Conservation (phyloP, 2,797 vertebrate species). For the Adelosebastes latens region DNA sequence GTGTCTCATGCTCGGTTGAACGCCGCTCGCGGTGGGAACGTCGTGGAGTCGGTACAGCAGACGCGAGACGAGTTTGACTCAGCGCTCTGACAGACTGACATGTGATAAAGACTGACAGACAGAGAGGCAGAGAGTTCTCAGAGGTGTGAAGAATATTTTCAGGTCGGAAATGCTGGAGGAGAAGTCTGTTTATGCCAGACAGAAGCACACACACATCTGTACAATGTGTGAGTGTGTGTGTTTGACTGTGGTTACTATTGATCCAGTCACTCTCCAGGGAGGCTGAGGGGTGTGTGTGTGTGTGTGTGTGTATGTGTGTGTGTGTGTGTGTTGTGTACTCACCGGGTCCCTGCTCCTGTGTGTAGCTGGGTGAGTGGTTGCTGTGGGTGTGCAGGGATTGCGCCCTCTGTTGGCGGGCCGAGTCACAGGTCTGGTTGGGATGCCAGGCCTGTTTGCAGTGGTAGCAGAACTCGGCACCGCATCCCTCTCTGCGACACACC, state of each 20-base stretch:
- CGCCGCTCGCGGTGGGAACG: not conserved
- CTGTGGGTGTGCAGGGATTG: constrained; percentile 92
- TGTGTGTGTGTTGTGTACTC: constrained; percentile 41
- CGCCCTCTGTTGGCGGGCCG: constrained; percentile 94
- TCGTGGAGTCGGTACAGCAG: not conserved
- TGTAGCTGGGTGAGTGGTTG: constrained; percentile 96
- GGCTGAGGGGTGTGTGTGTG: not conserved
- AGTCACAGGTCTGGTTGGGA: constrained; percentile 98
- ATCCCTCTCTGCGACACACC: constrained; percentile 95
- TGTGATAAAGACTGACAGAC: constrained; percentile 16
- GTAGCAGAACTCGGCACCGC: constrained; percentile 98
- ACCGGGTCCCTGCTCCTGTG: constrained; percentile 94
- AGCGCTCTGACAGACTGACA: constrained; percentile 34
- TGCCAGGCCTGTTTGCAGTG: constrained; percentile 99
- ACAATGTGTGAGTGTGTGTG: not conserved
- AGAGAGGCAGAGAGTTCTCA: not conserved
- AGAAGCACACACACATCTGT: not conserved
- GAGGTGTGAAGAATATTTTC: constrained; percentile 49
- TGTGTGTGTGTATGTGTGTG: not conserved
- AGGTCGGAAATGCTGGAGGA: not conserved
- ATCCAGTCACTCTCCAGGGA: not conserved
- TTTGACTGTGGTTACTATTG: not conserved
- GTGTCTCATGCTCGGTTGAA: constrained; percentile 23
- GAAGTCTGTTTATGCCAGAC: constrained; percentile 5
- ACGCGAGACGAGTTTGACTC: constrained; percentile 24